Evolutionary conservation across 2,113 vertebrate genomes (phyloP).

Genomic region (Todiramphus chloris): DNA sequence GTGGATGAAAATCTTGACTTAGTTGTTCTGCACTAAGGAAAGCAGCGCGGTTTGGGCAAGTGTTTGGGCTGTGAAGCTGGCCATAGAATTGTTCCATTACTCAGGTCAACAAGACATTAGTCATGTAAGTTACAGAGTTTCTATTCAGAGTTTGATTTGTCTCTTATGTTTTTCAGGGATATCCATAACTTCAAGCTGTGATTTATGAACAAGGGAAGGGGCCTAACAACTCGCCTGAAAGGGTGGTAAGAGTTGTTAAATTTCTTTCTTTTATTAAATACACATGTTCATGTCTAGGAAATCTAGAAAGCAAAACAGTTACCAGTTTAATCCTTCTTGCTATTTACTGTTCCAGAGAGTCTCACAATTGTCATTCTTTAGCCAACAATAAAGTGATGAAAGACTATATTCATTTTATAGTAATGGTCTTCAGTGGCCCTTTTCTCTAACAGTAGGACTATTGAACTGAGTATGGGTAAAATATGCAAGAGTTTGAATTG

Average conservation of each 20-base stretch:
- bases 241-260: constrained; percentile 31
- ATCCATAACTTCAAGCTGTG: background rate
- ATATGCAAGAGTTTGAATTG: background rate
- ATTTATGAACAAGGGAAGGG: background rate
- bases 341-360: background rate
- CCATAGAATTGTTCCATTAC: background rate
- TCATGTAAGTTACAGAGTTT: background rate
- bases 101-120: background rate
- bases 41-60: background rate
- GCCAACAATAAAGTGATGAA: background rate
- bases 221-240: background rate
- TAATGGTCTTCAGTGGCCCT: background rate
- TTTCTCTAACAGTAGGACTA: background rate
- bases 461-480: background rate
- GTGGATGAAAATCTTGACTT: background rate
- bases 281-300: background rate
- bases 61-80: background rate
- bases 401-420: background rate
- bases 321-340: background rate
- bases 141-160: background rate
- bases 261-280: background rate
- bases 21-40: background rate
- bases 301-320: background rate
- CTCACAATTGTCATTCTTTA: background rate
- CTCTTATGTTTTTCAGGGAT: constrained; percentile 24